Evolutionary conservation across 1,140 invertebrate genomes (phyloP), one percentile per base, ranked within the genome.

Genomic region (Heliconius hermathena): DNA sequence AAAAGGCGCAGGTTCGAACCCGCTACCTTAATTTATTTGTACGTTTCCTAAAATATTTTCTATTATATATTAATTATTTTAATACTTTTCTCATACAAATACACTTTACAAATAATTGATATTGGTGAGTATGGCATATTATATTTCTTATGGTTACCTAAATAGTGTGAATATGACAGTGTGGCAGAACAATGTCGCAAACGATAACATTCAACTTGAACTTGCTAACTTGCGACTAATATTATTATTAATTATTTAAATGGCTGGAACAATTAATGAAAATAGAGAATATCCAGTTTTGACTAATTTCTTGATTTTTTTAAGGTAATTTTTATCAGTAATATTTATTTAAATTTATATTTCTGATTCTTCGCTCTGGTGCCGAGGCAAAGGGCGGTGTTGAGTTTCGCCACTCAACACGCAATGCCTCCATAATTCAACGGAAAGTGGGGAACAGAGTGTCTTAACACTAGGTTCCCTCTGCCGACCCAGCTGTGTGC

Each of bases 151-250:
- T 66, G 26, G 60, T 66, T 66, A 66, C 60, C 60, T 13, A 66
- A 66, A 16, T 22, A 66, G 60, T 16, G 26, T 29, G 60, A 66
- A 29, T 66, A 66, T 66, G 60, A 66, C 60, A 66, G 60, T 66
- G n/a, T 29, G 60, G 60, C 13, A 66, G 22, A 29, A 66, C 60
- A 66, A 18, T 66, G 60, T 29, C 13, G 26, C 60, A 16, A 66
- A 11, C 60, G 22, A 22, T 66, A 66, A 66, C 26, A 29, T 66
- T 29, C 60, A 29, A 66, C 60, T 57, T 26, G n/a, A 57, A 57
- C n/a, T 57, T 57, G 54, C 54, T 8, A 22, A 57, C n/a, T 66
- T 16, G 26, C 60, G 11, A 66, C 22, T 1, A 26, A 66, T 66
- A 66, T 29, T 66, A 66, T 66, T 66, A 66, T 13, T 66, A 66